A percentile compares a stretch with the other conserved stretches of the same genome.
phyloP scores from a whole-genome alignment of 2,797 vertebrate genomes.

The Sternotherus odoratus region DNA sequence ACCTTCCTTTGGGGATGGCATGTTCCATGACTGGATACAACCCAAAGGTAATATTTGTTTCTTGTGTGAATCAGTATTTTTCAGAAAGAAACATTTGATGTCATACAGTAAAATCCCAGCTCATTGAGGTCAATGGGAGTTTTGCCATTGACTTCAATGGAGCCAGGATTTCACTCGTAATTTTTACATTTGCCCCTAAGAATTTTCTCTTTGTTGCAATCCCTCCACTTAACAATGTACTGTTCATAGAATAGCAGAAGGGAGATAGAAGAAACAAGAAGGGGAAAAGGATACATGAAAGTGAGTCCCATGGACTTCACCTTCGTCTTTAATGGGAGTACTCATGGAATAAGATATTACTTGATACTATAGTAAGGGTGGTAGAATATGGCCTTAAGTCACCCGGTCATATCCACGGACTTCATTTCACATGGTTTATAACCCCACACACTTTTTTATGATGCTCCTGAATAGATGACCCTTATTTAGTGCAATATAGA shows the following conservation, averaged over 20 bases:
- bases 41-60: neutral
- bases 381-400: neutral
- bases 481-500: neutral
- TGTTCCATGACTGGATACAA: neutral
- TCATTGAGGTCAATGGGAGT: neutral
- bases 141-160: neutral
- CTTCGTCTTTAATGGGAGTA: neutral
- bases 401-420: neutral
- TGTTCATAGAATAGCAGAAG: neutral
- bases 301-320: neutral
- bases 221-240: neutral
- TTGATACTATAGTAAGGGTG: neutral
- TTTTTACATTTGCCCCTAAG: neutral
- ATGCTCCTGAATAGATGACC: neutral
- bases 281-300: neutral
- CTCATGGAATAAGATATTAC: neutral
- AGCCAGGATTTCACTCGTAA: neutral
- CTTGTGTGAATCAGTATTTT: neutral
- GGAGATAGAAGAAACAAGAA: neutral
- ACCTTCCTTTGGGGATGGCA: neutral
- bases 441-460: neutral
- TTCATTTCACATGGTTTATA: neutral
- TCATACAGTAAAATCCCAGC: neutral
- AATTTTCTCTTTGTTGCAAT: constrained; percentile 18
- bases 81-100: neutral